Evolutionary conservation across 2,113 vertebrate species (phyloP).

Genomic region (Chaetops frenatus): DNA sequence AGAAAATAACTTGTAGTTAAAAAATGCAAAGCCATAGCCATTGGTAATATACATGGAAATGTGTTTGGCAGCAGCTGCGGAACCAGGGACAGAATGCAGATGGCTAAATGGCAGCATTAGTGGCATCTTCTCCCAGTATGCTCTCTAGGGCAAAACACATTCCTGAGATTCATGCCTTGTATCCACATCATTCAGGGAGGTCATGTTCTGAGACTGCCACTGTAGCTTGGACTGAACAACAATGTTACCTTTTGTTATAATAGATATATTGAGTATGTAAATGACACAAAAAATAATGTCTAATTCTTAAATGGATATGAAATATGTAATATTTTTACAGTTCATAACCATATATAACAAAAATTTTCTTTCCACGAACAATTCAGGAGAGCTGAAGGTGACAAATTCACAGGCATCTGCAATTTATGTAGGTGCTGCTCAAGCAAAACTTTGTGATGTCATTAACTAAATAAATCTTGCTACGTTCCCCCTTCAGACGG

Average conservation of each 20-base stretch:
- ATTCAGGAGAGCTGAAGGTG: not conserved
- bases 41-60: conserved; percentile 23
- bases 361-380: not conserved
- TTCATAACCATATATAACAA: not conserved
- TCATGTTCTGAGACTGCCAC: not conserved
- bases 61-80: not conserved
- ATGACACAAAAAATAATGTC: not conserved
- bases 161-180: not conserved
- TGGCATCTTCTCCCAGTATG: not conserved
- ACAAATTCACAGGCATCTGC: not conserved
- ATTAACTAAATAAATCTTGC: not conserved
- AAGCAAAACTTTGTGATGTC: not conserved
- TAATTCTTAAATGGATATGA: not conserved
- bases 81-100: not conserved
- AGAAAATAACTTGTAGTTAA: not conserved
- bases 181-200: not conserved
- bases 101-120: not conserved
- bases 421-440: not conserved
- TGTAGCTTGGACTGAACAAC: not conserved
- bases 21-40: not conserved
- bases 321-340: not conserved
- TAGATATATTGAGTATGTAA: not conserved
- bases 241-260: not conserved
- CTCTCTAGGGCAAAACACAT: not conserved
- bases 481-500: not conserved